Percentiles rank a stretch among this genome's conserved stretches.
These are phyloP conservation scores for Melanotaenia pygmaea DNA, from an alignment of 2,797 vertebrate genomes.

Conservation along the genomic window DNA sequence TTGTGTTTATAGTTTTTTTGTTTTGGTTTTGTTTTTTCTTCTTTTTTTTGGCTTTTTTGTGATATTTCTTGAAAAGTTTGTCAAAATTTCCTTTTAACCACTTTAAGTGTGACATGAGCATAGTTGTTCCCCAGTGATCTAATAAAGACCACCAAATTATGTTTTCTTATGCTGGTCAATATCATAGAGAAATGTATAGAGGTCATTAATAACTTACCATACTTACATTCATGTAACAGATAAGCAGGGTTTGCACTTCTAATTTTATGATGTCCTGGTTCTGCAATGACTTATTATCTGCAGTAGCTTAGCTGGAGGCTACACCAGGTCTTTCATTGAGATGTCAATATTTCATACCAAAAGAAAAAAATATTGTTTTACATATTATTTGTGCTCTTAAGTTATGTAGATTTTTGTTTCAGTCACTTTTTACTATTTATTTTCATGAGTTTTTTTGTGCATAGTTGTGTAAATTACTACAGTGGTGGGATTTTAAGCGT, in stretches of 20 bases:
- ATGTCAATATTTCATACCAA: constrained; percentile 52
- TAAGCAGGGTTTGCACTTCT: constrained; percentile 67
- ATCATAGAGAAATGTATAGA: constrained; percentile 21
- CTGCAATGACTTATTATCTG: constrained; percentile 21
- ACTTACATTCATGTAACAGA: constrained; percentile 19
- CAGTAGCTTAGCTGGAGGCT: constrained; percentile 29
- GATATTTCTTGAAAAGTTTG: constrained; percentile 42
- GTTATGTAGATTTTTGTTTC: constrained; percentile 78
- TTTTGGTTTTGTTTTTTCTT: background rate
- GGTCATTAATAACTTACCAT: constrained; percentile 22
- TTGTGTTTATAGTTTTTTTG: constrained; percentile 46
- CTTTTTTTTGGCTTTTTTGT: constrained; percentile 38
- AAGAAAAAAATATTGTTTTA: constrained; percentile 50
- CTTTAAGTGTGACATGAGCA: constrained; percentile 36
- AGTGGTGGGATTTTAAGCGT: constrained; percentile 60
- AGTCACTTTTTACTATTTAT: constrained; percentile 92
- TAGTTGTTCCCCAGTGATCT: constrained; percentile 3
- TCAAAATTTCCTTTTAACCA: constrained; percentile 70
- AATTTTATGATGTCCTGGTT: constrained; percentile 28
- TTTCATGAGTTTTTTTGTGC: constrained; percentile 86
- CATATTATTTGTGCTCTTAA: constrained; percentile 57
- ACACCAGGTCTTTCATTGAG: constrained; percentile 42
- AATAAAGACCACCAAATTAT: constrained; percentile 6
- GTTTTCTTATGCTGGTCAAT: constrained; percentile 4
- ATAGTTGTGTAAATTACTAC: constrained; percentile 82